phyloP scores from a whole-genome alignment of 2,797 vertebrate species.

The Galagoides demidoff region DNA sequence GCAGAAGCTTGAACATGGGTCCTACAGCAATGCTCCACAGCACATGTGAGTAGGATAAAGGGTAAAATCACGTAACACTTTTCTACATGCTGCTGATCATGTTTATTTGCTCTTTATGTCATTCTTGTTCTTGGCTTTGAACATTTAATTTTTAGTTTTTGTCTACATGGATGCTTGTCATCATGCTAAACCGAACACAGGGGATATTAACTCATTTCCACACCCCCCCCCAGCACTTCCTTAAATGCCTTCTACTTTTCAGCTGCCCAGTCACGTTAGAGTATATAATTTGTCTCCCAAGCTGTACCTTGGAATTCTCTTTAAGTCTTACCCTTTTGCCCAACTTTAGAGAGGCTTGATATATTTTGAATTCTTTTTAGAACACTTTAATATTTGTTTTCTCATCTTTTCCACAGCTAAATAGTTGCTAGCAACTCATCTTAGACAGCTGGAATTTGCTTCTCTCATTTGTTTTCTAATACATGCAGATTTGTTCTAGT shows the following conservation, averaged over 20 bases:
- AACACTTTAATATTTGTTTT: conserved; percentile 48
- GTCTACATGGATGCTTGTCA: conserved; percentile 68
- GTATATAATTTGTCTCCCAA: conserved; percentile 58
- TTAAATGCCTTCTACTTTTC: conserved; percentile 37
- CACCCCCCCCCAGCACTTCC: conserved; percentile 39
- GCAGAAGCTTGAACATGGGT: conserved; percentile 98
- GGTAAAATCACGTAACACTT: conserved; percentile 45
- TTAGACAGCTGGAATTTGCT: conserved; percentile 59
- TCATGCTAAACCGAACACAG: conserved; percentile 71
- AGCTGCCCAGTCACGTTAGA: conserved; percentile 40
- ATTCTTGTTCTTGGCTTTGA: conserved; percentile 70
- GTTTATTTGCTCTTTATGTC: conserved; percentile 74
- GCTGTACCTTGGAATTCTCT: conserved; percentile 38
- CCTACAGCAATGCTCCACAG: conserved; percentile 98
- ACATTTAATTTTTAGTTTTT: conserved; percentile 65
- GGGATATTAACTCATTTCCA: conserved; percentile 75
- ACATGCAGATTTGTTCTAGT: conserved; percentile 45
- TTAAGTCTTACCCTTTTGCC: conserved; percentile 61
- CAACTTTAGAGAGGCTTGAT: conserved; percentile 51
- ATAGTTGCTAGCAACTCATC: conserved; percentile 46
- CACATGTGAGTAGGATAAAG: conserved; percentile 93
- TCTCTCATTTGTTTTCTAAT: conserved; percentile 53
- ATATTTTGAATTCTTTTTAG: conserved; percentile 67
- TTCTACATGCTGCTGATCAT: conserved; percentile 61
- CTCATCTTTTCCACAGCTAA: conserved; percentile 58